Evolutionary conservation across 2,797 vertebrate genomes (phyloP), one percentile per base, ranked within the genome.

Genomic region (Nothura maculosa): DNA sequence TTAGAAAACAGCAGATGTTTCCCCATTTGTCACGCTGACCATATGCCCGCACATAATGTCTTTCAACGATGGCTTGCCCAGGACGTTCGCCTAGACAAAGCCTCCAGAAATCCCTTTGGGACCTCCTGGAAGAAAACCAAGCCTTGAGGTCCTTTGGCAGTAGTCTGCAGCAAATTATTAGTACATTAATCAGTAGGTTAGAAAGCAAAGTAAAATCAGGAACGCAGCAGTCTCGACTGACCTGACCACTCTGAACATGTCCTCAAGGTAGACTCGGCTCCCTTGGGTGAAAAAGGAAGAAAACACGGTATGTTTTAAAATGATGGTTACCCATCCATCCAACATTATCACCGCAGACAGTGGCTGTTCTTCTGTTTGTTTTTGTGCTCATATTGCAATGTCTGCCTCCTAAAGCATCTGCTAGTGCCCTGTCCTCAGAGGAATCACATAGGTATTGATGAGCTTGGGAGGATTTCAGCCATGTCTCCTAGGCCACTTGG

Each of bases 21-120:
- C 27, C 60, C 3, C 1, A 21, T 30, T 76, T 27, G 32, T 47
- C 50, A 17, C 10, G 21, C 32, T 61, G 52, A 57, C 55, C 16
- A 3, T 4, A 4, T 50, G 68, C 43, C 43, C 25, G 19, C 1
- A 1, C 0, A 1, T 12, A 28, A 47, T 36, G 28, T 52, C 1
- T 5, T 58, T 76, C 20, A 3, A 30, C 15, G 21, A 15, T 36
- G 38, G 18, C 64, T 84, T 69, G 45, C 42, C 21, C 22, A 14
- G 6, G 12, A 28, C 10, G 27, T 22, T 32, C 64, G 54, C 24
- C 13, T 28, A 34, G 47, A 14, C 47, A 9, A 66, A 48, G 30
- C 8, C 28, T 48, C 38, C 22, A 42, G 45, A 48, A 27, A 30
- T 77, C 27, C 47, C 67, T 70, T 16, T 22, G 9, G 21, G n/a